A percentile compares a stretch with the other conserved stretches of the same genome.
These are phyloP conservation scores for Brachyptera putata DNA, from an alignment of 2,888 invertebrate species.

Conservation along the genomic window DNA sequence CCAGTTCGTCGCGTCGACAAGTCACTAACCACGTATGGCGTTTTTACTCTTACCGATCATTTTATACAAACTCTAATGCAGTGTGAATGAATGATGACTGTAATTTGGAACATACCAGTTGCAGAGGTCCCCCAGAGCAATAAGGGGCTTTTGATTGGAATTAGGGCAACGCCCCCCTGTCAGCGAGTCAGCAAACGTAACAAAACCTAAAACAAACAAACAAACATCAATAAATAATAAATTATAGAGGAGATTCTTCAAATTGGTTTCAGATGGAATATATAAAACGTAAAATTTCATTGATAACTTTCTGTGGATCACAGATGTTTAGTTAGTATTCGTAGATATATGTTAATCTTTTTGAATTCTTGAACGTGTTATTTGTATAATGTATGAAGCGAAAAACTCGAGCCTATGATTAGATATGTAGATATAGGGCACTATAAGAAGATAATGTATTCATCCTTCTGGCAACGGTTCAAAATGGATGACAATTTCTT, in stretches of 20 bases:
- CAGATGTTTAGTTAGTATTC: too few species aligned
- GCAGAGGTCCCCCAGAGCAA: not conserved
- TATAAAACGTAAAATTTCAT: slow-evolving; percentile 3
- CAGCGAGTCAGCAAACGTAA: slow-evolving; percentile 1
- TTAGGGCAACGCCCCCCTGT: slow-evolving; percentile 12
- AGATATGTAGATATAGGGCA: too few species aligned
- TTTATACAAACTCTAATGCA: slow-evolving; percentile 14
- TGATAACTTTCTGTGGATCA: too few species aligned
- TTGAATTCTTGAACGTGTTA: too few species aligned
- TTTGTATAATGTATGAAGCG: too few species aligned
- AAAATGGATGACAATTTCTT: not conserved
- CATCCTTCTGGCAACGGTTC: not conserved
- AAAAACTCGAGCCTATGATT: too few species aligned
- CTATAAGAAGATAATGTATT: too few species aligned
- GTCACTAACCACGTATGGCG: slow-evolving; percentile 8
- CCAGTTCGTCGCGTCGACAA: slow-evolving; percentile 3
- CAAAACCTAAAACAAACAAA: slow-evolving; percentile 5
- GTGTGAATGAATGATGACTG: slow-evolving; percentile 22
- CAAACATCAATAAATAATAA: slow-evolving; percentile 10
- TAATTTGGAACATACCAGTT: slow-evolving; percentile 4
- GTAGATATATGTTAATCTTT: too few species aligned
- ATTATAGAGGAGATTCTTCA: not conserved
- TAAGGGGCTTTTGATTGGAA: too few species aligned
- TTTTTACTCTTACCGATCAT: not conserved
- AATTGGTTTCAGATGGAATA: not conserved